Evolutionary conservation across 2,113 vertebrate species (phyloP).

Genomic region (Lasiurus borealis): DNA sequence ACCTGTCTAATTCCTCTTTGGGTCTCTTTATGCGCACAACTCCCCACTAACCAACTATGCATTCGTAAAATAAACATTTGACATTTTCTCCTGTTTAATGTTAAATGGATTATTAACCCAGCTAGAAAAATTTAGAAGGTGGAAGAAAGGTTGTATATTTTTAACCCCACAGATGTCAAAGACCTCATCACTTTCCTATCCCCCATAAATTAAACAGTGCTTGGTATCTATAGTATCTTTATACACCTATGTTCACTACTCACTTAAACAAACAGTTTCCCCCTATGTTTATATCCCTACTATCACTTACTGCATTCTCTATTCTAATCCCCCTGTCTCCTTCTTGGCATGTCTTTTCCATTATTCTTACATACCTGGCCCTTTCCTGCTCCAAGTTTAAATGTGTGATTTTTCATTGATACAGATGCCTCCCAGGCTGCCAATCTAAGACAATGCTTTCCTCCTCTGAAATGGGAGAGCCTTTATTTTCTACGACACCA

Average conservation of each 20-base stretch:
- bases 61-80: not conserved
- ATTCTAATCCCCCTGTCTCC: not conserved
- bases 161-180: not conserved
- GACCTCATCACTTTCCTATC: not conserved
- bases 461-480: not conserved
- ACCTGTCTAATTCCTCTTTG: not conserved
- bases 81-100: not conserved
- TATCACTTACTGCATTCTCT: not conserved
- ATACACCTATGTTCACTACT: not conserved
- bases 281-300: not conserved
- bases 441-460: not conserved
- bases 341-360: not conserved
- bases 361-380: not conserved
- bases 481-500: not conserved
- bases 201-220: not conserved
- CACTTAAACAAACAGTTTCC: not conserved
- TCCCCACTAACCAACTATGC: no score
- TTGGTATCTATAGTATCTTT: not conserved
- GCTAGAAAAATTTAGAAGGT: not conserved
- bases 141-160: not conserved
- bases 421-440: not conserved
- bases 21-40: not conserved
- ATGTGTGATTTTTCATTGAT: not conserved
- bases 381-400: constrained; percentile 19
- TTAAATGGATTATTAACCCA: not conserved